Percentiles rank a stretch among this genome's conserved stretches.
Evolutionary conservation across 1,140 invertebrate genomes (phyloP).

Genomic region (Drosophila nikananu): DNA sequence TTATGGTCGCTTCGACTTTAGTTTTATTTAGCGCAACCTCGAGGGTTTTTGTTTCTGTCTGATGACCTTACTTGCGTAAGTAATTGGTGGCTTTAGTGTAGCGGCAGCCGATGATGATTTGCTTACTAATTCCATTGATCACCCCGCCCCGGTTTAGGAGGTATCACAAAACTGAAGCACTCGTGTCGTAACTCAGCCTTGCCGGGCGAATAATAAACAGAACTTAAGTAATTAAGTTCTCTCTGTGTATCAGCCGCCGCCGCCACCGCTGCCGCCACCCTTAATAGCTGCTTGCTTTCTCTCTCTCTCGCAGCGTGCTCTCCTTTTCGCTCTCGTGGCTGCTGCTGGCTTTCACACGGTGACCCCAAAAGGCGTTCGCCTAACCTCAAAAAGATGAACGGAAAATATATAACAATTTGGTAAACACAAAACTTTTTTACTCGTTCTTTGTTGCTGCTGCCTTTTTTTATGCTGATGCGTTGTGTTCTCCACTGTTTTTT

Average conservation of each 20-base stretch:
- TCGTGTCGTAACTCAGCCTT: slow-evolving; percentile 41
- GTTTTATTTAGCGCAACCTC: slow-evolving; percentile 64
- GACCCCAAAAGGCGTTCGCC: slow-evolving; percentile 61
- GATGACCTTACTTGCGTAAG: slow-evolving; percentile 63
- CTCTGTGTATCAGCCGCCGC: slow-evolving; percentile 8
- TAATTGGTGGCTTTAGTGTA: slow-evolving; percentile 54
- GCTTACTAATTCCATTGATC: slow-evolving; percentile 43
- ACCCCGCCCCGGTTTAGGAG: background rate
- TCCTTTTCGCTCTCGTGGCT: slow-evolving; percentile 22
- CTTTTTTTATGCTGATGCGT: slow-evolving; percentile 59
- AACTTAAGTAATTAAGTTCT: slow-evolving; percentile 66
- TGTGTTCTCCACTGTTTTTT: slow-evolving; percentile 15
- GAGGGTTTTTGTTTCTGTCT: slow-evolving; percentile 18
- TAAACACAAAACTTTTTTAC: slow-evolving; percentile 55
- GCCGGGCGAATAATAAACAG: slow-evolving; percentile 46
- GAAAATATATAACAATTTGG: slow-evolving; percentile 62
- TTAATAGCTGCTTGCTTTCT: slow-evolving; percentile 18
- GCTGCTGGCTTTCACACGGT: slow-evolving; percentile 42
- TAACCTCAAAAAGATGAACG: slow-evolving; percentile 60
- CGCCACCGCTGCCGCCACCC: slow-evolving; percentile 16
- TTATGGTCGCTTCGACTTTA: slow-evolving; percentile 52
- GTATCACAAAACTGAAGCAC: background rate
- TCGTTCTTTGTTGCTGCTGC: slow-evolving; percentile 5
- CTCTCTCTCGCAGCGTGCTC: slow-evolving; percentile 19
- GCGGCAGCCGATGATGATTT: slow-evolving; percentile 41